Evolutionary conservation across 2,113 vertebrate species (phyloP).

Genomic region (Pelmatolapia mariae): DNA sequence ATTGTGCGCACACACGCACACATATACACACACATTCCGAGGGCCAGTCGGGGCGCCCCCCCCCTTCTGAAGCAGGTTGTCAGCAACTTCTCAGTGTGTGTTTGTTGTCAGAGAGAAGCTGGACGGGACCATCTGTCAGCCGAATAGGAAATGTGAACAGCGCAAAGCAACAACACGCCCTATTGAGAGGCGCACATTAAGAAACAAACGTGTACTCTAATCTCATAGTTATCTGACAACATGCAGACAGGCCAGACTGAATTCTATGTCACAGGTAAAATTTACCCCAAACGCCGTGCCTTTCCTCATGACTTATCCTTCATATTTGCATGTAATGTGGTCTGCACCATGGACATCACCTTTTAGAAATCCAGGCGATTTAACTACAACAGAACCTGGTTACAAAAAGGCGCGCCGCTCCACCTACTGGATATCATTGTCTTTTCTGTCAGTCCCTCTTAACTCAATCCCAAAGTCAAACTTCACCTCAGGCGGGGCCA

Average conservation of each 20-base stretch:
- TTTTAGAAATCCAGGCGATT: not conserved
- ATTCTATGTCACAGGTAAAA: not conserved
- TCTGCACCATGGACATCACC: not conserved
- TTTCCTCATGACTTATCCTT: not conserved
- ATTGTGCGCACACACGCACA: not conserved
- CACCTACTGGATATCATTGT: conserved; percentile 2
- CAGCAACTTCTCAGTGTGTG: conserved; percentile 54
- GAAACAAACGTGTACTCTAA: conserved; percentile 1
- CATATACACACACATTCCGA: not conserved
- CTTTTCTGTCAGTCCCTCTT: not conserved
- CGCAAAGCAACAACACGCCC: conserved; percentile 19
- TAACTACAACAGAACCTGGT: not conserved
- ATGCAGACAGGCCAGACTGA: not conserved
- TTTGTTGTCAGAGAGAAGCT: conserved; percentile 61
- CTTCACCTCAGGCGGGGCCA: conserved; percentile 6
- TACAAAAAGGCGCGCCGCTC: not conserved
- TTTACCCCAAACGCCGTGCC: not conserved
- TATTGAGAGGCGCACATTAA: not conserved
- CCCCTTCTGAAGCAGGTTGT: conserved; percentile 44
- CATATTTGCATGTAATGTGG: not conserved
- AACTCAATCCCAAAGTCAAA: conserved; percentile 21
- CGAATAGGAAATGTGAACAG: conserved; percentile 3
- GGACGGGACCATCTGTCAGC: conserved; percentile 58
- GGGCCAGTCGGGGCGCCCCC: conserved; percentile 1
- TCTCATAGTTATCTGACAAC: not conserved